Evolutionary conservation across 2,797 vertebrate genomes (phyloP).

Genomic region (Valencia hispanica): DNA sequence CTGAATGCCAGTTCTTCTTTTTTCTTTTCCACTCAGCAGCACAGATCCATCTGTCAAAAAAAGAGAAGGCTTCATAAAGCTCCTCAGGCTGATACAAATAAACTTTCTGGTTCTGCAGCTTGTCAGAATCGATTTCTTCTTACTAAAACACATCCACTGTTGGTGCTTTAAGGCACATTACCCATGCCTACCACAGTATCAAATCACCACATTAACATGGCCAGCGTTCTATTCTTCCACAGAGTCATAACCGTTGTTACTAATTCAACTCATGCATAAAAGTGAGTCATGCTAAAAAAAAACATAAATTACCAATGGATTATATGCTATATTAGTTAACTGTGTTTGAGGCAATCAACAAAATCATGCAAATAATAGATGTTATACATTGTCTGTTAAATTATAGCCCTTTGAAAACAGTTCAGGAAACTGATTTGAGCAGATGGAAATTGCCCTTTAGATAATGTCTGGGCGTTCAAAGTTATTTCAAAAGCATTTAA

Average conservation of each 20-base stretch:
- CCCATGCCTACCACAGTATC: slow-evolving; percentile 1
- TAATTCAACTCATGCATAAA: not conserved
- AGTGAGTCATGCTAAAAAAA: slow-evolving; percentile 10
- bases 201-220: slow-evolving; percentile 4
- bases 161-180: not conserved
- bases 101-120: slow-evolving; percentile 4
- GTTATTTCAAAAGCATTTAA: slow-evolving; percentile 18
- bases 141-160: not conserved
- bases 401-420: slow-evolving; percentile 31
- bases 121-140: slow-evolving; percentile 9
- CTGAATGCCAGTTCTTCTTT: slow-evolving; percentile 9
- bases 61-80: slow-evolving; percentile 5
- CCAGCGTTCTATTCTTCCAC: slow-evolving; percentile 7
- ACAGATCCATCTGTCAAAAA: slow-evolving; percentile 12
- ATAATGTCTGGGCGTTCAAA: not conserved
- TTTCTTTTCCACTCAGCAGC: slow-evolving; percentile 17
- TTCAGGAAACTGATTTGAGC: slow-evolving; percentile 27
- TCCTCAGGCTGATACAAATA: slow-evolving; percentile 6
- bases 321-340: slow-evolving; percentile 9
- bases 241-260: not conserved
- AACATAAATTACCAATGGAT: not conserved
- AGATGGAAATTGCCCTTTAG: slow-evolving; percentile 31
- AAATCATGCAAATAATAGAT: slow-evolving; percentile 16
- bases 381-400: slow-evolving; percentile 30
- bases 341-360: not conserved